Percentiles rank a stretch among this genome's conserved stretches.
These are phyloP conservation scores for Ianthella basta DNA, from an alignment of 37 sponge, comb jelly and placozoan species.

Conservation along the genomic window DNA sequence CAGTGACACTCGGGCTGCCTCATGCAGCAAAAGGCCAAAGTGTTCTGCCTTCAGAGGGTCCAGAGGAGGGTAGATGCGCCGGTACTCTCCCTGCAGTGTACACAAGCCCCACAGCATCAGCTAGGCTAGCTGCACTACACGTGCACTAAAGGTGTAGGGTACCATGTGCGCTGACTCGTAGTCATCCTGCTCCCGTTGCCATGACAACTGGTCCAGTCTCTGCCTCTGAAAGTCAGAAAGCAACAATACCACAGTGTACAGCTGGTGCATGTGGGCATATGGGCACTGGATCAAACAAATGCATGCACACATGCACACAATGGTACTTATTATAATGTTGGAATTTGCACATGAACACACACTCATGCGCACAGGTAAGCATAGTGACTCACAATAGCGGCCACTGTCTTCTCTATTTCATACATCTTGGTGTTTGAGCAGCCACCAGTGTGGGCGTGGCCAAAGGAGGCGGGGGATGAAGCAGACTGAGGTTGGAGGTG, in stretches of 20 bases:
- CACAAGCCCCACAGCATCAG: neutral
- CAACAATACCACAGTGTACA: conserved; percentile 14
- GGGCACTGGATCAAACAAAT: neutral
- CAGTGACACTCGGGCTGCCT: neutral
- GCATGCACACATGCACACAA: neutral
- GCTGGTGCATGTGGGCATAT: neutral
- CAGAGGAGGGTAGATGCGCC: conserved; percentile 59
- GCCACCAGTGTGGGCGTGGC: no score
- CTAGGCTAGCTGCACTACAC: no score
- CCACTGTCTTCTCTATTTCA: no score
- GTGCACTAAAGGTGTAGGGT: neutral
- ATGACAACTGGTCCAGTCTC: conserved; percentile 45
- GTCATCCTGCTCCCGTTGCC: conserved; percentile 50
- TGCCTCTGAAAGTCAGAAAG: conserved; percentile 33
- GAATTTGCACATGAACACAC: neutral
- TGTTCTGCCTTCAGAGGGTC: conserved; percentile 48
- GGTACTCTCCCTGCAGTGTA: conserved; percentile 59
- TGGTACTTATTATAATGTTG: conserved; percentile 28
- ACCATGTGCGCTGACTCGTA: conserved; percentile 65
- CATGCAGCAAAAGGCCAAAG: conserved; percentile 36
- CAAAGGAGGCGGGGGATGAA: no score
- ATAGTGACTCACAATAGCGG: neutral
- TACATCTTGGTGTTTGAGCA: no score
- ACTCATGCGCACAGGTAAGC: neutral
- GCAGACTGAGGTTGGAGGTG: no score